Base-by-base conservation (phyloP, 2,888 invertebrate genomes). In the Tribolium freemani region DNA sequence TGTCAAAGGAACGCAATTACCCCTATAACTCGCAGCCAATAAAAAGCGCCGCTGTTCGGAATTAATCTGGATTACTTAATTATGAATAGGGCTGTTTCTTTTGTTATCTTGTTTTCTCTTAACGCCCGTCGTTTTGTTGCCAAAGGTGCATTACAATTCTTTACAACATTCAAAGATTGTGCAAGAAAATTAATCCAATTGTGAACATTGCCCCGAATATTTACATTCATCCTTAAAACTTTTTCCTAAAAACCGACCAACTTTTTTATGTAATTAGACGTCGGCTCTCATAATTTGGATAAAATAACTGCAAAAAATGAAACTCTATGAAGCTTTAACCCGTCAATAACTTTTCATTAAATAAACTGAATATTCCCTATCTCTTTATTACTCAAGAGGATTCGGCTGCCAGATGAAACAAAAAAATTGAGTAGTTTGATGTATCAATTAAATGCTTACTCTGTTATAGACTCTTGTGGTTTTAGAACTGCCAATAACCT, bases 1-100 rank as follows among this genome's bases (percentile, higher is more conserved):
- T 64, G 54, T 72, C 72, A 72, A 72, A 72, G 61, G 57, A 69
- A 50, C 46, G 63, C 20, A 69, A 69, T 72, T 57, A 72, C 51
- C 61, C 68, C 61, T 57, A 72, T 63, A 10, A 56, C 72, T 68
- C 54, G 31, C 31, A 44, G 48, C 56, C 51, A 69, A 69, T 69
- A 69, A 58, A 69, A 72, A 63, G 56, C 45, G 16, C 45, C 53
- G 51, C 46, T 30, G 46, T 45, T 31, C 5, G 13, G 58, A 56
- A 63, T 69, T 63, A 68, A 72, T 68, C 58, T 11, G 31, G 57
- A 68, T 68, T 72, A 51, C 57, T 72, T 56, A 72, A 68, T 72
- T 72, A 72, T 56, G 63, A 57, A 68, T 60, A 44, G 50, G 31
- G 56, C 64, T 13, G 58, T 64, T 72, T 63, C 69, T 69, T 72